Evolutionary conservation across 2,888 invertebrate species (phyloP).

Genomic region (Nomada ruficornis): DNA sequence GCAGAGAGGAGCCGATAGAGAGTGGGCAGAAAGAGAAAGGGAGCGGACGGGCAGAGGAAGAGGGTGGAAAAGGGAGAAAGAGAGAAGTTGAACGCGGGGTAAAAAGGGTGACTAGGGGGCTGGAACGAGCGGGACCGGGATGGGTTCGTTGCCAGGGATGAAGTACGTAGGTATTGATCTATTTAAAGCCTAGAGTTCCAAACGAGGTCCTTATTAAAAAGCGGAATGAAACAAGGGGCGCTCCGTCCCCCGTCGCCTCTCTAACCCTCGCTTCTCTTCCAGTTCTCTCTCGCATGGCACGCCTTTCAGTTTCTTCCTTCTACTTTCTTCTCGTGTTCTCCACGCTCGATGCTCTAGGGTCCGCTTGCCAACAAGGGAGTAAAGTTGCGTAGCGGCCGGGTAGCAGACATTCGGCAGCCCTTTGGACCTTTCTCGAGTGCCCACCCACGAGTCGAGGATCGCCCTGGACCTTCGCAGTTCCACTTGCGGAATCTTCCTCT

Average conservation of each 20-base stretch:
- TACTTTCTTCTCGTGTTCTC: conserved; percentile 53
- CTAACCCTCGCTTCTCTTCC: conserved; percentile 44
- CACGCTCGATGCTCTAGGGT: conserved; percentile 51
- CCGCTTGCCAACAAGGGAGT: conserved; percentile 48
- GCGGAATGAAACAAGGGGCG: conserved; percentile 83
- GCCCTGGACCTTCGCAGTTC: conserved; percentile 24
- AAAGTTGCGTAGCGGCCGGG: conserved; percentile 60
- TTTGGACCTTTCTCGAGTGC: conserved; percentile 53
- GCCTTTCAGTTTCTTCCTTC: conserved; percentile 57
- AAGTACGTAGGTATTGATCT: conserved; percentile 84
- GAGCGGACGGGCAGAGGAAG: conserved; percentile 41
- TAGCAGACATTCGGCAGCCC: conserved; percentile 61
- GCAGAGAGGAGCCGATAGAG: conserved; percentile 46
- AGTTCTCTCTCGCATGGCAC: conserved; percentile 41
- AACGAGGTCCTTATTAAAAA: conserved; percentile 85
- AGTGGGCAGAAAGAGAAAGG: conserved; percentile 54
- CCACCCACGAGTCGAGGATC: conserved; percentile 46
- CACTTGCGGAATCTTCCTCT: conserved; percentile 7
- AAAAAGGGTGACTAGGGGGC: conserved; percentile 77
- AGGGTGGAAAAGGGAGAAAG: conserved; percentile 57
- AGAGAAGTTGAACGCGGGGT: conserved; percentile 83
- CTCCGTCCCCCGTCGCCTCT: conserved; percentile 65
- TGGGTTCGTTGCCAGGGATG: conserved; percentile 84
- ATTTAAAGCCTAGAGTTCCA: conserved; percentile 84
- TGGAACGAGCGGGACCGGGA: conserved; percentile 76